Evolutionary conservation across 1,140 invertebrate genomes (phyloP), one percentile per base, ranked within the genome.

Genomic region (Hyphantria cunea): DNA sequence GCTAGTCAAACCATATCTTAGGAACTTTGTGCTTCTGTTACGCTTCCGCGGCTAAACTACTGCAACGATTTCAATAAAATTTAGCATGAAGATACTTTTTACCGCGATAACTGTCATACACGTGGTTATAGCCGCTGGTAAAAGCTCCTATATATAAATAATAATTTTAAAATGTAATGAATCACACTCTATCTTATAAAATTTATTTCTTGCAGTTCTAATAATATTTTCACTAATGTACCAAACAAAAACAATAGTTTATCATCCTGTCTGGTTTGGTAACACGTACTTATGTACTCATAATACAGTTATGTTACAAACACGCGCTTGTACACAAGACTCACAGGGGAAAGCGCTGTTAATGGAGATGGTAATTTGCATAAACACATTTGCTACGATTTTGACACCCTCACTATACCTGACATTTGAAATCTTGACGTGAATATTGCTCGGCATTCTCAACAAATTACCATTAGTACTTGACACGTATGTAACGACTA

Each of bases 341-440:
- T 75, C 72, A 71, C 66, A 62, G 59, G 70, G 62, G 68, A 79
- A 76, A 68, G 73, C 78, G 60, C 70, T 79, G 83, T 85, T 86
- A 87, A 89, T 87, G 81, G 80, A 81, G 80, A 82, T 77, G 72
- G 72, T 79, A 82, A 89, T 87, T 89, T 86, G 71, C 86, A 89
- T 89, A 87, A 87, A 87, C 81, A 89, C 77, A 86, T 89, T 87
- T 83, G 77, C 86, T 86, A 71, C 81, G 77, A 86, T 85, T 89
- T 86, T 87, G 84, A 87, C 86, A 89, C 82, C 80, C 75, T 72
- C 75, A 68, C 75, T 78, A 77, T 68, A 77, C 65, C 73, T 84
- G 82, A 81, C 83, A 74, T 80, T 66, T 86, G 81, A 86, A 86
- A 84, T 85, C 74, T 80, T 79, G 78, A 82, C 81, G 74, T 74